Base-by-base conservation (phyloP, 2,797 vertebrate genomes). In the Hephaestus fuliginosus region DNA sequence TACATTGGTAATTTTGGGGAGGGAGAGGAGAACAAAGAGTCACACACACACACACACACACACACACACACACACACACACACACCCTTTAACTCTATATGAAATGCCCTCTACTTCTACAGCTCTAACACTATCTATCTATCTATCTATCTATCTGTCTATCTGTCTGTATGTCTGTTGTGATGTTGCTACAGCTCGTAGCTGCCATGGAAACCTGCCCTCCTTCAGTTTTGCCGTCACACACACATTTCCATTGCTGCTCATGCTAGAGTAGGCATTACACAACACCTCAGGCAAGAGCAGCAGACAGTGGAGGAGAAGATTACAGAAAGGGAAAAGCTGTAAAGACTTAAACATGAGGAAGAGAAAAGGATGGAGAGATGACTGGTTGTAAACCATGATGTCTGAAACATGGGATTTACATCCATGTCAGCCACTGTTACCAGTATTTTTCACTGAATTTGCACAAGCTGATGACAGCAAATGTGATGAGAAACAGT, bases 121-220 rank as follows among this genome's bases (percentile, higher is more conserved):
- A 69, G 15, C 43, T 30, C 14, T 58, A 17, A 18, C 3, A 7
- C 41, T 10, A 64, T 67, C 39, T 49, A 48, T 52, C 62, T 30
- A 51, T 28, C 41, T 28, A 64, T 46, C 61, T 56, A 55, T 53
- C 67, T 56, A 25, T 69, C 68, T 44, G 43, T 48, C 66, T 52
- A 52, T 66, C 64, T 52, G 33, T 53, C 49, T 55, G 41, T 68
- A 36, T 74, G 49, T 64, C 52, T 30, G 55, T 52, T 67, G 28
- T 44, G 57, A 70, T 28, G 69, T 57, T 64, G 76, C 62, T 63
- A 63, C 41, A 66, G 74, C 71, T 53, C 30, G 25, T 57, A 33
- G 88, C 78, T 86, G 80, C 82, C 88, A 89, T 91, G 85, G 86
- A 82, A 89, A 92, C 88, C 11, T 5, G 39, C 55, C 44, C 30